Conservation (phyloP, 1,140 invertebrate genomes). For the Lordiphosa collinella region DNA sequence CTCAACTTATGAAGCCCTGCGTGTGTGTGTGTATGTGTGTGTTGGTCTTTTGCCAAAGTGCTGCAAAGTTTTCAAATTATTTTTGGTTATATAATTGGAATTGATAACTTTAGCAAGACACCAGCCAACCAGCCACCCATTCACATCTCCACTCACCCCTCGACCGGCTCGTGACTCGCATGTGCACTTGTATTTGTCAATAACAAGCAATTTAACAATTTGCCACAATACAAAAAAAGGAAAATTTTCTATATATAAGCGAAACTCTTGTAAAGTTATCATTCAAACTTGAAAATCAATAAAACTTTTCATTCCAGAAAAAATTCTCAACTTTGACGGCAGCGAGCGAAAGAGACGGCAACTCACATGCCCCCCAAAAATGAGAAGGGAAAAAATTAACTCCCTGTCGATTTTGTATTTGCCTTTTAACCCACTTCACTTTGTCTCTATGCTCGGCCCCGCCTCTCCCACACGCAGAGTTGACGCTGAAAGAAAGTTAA, state of each 20-base stretch:
- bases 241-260: constrained; percentile 11
- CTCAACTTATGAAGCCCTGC: constrained; percentile 65
- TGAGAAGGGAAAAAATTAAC: background rate
- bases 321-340: constrained; percentile 4
- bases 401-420: constrained; percentile 18
- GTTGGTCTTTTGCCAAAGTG: constrained; percentile 64
- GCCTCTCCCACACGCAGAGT: constrained; percentile 1
- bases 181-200: constrained; percentile 68
- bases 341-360: background rate
- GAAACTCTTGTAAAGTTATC: constrained; percentile 73
- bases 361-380: constrained; percentile 1
- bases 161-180: background rate
- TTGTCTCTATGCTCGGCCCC: background rate
- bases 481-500: constrained; percentile 66
- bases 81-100: constrained; percentile 78
- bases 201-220: constrained; percentile 78
- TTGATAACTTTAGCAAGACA: constrained; percentile 67
- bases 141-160: background rate
- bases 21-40: constrained; percentile 17
- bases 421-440: constrained; percentile 10
- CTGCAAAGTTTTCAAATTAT: constrained; percentile 76
- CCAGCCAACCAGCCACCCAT: constrained; percentile 16
- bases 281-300: constrained; percentile 78
- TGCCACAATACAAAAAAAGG: constrained; percentile 14
- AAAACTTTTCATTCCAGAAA: constrained; percentile 65